phyloP scores from a whole-genome alignment of 2,797 vertebrate species.

The Oceanodroma leucorhoa region DNA sequence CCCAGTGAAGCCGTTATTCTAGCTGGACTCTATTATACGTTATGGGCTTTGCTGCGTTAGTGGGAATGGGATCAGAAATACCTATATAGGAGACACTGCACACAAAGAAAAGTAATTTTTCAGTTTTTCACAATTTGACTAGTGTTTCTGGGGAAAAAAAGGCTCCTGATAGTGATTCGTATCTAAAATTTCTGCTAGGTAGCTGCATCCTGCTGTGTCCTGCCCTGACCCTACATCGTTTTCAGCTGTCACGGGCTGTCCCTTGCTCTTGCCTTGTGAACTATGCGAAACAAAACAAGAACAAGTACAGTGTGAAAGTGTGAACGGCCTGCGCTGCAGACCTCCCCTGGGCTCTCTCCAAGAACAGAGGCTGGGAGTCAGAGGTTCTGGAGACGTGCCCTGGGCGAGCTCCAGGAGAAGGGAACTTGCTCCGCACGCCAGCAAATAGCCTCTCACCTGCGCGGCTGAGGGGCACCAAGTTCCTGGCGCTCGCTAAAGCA shows the following conservation, averaged over 20 bases:
- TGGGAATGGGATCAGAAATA: background rate
- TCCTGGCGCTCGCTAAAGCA: rapidly evolving
- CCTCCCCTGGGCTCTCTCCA: background rate
- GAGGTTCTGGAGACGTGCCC: background rate
- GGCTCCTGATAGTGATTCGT: background rate
- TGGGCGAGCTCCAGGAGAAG: background rate
- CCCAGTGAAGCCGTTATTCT: background rate
- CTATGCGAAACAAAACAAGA: background rate
- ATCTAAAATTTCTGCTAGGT: background rate
- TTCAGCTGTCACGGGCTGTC: background rate
- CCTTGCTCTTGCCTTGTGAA: background rate
- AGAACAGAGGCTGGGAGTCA: background rate
- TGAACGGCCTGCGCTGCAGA: background rate
- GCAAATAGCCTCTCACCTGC: background rate
- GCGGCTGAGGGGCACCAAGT: background rate
- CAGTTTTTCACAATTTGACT: background rate
- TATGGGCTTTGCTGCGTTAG: background rate
- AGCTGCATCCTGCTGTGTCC: background rate
- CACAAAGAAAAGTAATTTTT: background rate
- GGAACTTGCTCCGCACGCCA: rapidly evolving
- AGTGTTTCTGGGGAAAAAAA: background rate
- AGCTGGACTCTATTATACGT: background rate
- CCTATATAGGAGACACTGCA: background rate
- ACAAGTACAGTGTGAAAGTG: background rate
- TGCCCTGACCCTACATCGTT: background rate